Conservation (phyloP, 2,888 invertebrate genomes). For the Dryocosmus kuriphilus region DNA sequence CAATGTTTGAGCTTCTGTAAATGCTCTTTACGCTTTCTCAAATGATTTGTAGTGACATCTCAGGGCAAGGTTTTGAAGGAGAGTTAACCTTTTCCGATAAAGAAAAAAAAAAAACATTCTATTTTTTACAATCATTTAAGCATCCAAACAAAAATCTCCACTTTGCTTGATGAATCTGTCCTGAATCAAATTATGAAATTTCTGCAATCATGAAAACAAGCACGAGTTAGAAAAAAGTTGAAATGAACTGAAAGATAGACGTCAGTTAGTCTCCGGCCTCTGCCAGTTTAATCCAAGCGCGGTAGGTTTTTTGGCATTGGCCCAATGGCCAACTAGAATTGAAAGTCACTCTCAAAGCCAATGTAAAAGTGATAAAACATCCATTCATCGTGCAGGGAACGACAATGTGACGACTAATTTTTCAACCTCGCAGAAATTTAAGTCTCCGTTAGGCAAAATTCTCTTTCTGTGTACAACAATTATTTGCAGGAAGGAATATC, state of each 20-base stretch:
- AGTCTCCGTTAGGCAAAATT: slow-evolving; percentile 11
- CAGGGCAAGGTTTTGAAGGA: not conserved
- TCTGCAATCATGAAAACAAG: slow-evolving; percentile 26
- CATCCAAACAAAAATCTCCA: slow-evolving; percentile 5
- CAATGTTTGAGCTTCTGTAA: slow-evolving; percentile 27
- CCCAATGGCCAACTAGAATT: slow-evolving; percentile 33
- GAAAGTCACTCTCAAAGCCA: slow-evolving; percentile 35
- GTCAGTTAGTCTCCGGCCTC: slow-evolving; percentile 23
- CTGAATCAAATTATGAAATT: slow-evolving; percentile 13
- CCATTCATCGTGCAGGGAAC: slow-evolving; percentile 14
- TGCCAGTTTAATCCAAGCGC: slow-evolving; percentile 35
- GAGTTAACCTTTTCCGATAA: not conserved
- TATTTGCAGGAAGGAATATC: not conserved
- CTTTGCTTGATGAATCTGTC: slow-evolving; percentile 8
- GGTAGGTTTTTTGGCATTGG: slow-evolving; percentile 33
- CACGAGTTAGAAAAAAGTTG: slow-evolving; percentile 25
- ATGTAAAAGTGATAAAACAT: slow-evolving; percentile 32
- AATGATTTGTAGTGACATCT: not conserved
- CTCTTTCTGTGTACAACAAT: not conserved
- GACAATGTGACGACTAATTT: slow-evolving; percentile 21
- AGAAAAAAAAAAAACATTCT: not conserved
- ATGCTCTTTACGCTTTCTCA: slow-evolving; percentile 15
- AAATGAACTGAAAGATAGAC: slow-evolving; percentile 23
- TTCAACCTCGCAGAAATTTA: not conserved
- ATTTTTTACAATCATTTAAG: not conserved